Conservation (phyloP, 1,140 invertebrate genomes). For the Tetranychus cinnabarinus region DNA sequence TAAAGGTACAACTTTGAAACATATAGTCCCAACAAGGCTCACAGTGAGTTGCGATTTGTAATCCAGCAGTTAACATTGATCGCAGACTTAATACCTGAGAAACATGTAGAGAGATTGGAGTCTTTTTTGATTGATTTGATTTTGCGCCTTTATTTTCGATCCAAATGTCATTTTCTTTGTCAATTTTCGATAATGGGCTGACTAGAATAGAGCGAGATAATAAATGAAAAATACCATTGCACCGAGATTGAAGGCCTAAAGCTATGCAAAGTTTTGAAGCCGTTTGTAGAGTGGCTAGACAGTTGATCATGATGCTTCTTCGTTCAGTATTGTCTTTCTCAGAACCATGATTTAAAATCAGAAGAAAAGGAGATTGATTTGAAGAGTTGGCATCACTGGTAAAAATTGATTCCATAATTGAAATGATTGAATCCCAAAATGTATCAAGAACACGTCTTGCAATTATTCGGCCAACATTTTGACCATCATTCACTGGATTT, state of each 20-base stretch:
- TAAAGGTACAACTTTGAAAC: constrained; percentile 26
- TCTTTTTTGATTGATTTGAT: not conserved
- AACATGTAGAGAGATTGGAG: constrained; percentile 25
- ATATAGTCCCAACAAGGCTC: constrained; percentile 79
- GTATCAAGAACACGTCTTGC: not conserved
- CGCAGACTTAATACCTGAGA: constrained; percentile 74
- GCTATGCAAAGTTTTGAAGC: constrained; percentile 30
- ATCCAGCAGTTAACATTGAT: constrained; percentile 47
- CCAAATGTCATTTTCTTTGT: too few relatives aligned
- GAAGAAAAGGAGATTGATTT: not conserved
- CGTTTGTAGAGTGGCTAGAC: constrained; percentile 63
- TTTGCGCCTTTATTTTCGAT: not conserved
- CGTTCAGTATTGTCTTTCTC: not conserved
- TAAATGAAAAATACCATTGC: constrained; percentile 52
- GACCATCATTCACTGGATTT: not conserved
- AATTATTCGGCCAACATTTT: not conserved
- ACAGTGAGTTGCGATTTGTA: constrained; percentile 70
- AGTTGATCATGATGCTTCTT: constrained; percentile 19
- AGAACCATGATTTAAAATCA: not conserved
- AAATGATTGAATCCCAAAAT: not conserved
- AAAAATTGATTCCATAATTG: not conserved
- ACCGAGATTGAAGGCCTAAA: constrained; percentile 51
- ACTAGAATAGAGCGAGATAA: constrained; percentile 18
- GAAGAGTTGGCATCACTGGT: not conserved
- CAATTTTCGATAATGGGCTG: not conserved